phyloP scores from a whole-genome alignment of 2,113 vertebrate species.

The Abramis brama region DNA sequence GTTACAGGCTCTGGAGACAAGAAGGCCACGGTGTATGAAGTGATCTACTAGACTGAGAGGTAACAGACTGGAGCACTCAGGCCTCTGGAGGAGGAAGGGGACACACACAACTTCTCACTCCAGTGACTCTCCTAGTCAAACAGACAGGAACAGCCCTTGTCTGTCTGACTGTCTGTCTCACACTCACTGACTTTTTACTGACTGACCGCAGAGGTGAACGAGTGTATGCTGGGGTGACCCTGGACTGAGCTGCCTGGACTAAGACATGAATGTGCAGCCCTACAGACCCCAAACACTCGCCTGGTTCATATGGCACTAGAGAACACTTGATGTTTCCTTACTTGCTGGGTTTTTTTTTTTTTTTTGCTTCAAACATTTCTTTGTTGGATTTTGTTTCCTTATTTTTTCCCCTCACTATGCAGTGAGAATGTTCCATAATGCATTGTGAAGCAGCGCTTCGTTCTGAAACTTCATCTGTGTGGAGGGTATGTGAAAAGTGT shows the following conservation, averaged over 20 bases:
- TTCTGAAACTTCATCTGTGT: conserved; percentile 70
- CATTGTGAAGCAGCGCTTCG: conserved; percentile 75
- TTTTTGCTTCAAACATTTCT: conserved; percentile 56
- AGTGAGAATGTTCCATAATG: conserved; percentile 74
- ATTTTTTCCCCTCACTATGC: conserved; percentile 63
- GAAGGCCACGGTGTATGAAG: conserved; percentile 98
- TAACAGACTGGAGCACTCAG: conserved; percentile 57
- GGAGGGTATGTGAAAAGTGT: conserved; percentile 90
- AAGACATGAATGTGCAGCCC: conserved; percentile 38
- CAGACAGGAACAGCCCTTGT: conserved; percentile 70
- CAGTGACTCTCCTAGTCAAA: conserved; percentile 67
- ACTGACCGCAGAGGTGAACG: conserved; percentile 53
- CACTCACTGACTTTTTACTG: conserved; percentile 31
- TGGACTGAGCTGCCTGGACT: conserved; percentile 57
- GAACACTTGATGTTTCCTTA: conserved; percentile 62
- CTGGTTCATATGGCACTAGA: conserved; percentile 68
- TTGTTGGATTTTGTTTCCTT: conserved; percentile 67
- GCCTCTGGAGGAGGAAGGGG: conserved; percentile 56
- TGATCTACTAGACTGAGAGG: conserved; percentile 85
- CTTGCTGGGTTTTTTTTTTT: conserved; percentile 62
- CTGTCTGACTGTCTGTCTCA: conserved; percentile 54
- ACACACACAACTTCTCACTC: conserved; percentile 57
- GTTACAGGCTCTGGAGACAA: conserved; percentile 97
- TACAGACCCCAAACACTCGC: conserved; percentile 58
- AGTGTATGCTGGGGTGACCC: conserved; percentile 50